Base-by-base conservation (phyloP, 2,113 vertebrate genomes). In the Brachirus orientalis region DNA sequence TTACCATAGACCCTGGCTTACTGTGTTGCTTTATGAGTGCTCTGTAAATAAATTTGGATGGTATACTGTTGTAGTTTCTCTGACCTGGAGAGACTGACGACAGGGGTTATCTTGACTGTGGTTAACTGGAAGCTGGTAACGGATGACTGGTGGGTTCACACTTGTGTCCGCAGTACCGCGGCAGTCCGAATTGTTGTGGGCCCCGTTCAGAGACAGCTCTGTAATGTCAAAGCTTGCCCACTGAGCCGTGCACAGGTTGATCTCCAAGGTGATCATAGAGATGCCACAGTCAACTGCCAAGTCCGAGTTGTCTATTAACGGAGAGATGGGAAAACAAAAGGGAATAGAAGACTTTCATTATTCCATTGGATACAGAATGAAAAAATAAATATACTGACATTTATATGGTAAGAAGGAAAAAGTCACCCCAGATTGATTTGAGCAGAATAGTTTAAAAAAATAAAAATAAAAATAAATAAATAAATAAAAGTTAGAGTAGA, bases 201-300 rank as follows among this genome's bases (percentile, higher is more conserved):
- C 79, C 19, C 93, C 83, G 7, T 94, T 94, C 43, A 95, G 68
- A 6, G 92, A 91, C 75, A 94, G 79, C 19, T 69, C 45, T 1
- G 43, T 45, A 18, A 68, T 48, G 48, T 90, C 83, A 53, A 93
- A 92, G n/a, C 92, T 90, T 1, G 93, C 79, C 91, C 91, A 94
- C 67, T 83, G 82, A 20, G 89, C 92, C 0, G 93, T 93, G 77
- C 94, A 95, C 50, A 92, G 60, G 84, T 93, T 93, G 66, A 95
- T 79, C 71, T 91, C 83, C 79, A 95, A 52, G 10, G 57, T 80
- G 54, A 95, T 95, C 1, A 60, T 7, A 0, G 6, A 84, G 40
- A 82, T n/a, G 11, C 93, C 92, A 57, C 93, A 95, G 20, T 80
- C 64, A 7, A 94, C 88, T 0, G 7, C 45, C 63, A 95, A 48